Evolutionary conservation across 2,113 vertebrate species (phyloP).

Genomic region (Neoarius graeffei): DNA sequence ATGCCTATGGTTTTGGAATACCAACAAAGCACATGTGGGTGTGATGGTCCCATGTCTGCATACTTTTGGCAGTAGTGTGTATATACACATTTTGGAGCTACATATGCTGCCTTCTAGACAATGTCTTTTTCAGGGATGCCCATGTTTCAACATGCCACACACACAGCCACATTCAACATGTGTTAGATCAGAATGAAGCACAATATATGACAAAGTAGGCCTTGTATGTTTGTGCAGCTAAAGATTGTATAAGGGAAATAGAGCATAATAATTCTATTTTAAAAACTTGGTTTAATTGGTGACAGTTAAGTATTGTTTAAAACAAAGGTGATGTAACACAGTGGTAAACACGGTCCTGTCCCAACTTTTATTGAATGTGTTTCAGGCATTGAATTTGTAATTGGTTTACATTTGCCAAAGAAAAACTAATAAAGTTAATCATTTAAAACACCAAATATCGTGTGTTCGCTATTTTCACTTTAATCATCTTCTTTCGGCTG

Average conservation of each 20-base stretch:
- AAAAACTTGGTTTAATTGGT: neutral
- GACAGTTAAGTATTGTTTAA: neutral
- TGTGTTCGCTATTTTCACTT: neutral
- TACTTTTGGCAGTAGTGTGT: neutral
- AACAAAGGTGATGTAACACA: neutral
- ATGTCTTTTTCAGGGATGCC: neutral
- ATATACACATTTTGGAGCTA: neutral
- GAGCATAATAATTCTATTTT: neutral
- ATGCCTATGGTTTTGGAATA: neutral
- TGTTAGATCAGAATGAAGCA: neutral
- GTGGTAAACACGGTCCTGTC: neutral
- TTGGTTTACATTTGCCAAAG: neutral
- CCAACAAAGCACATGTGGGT: neutral
- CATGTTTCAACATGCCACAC: neutral
- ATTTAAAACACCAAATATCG: neutral
- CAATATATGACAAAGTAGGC: neutral
- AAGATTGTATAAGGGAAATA: neutral
- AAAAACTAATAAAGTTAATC: neutral
- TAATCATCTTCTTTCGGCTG: neutral
- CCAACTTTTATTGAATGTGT: neutral
- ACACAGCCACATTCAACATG: too few relatives aligned
- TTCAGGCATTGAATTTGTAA: neutral
- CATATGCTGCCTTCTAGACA: neutral
- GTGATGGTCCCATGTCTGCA: neutral
- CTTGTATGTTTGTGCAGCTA: too few relatives aligned